Evolutionary conservation across 2,113 vertebrate genomes (phyloP).

Genomic region (Peromyscus leucopus): DNA sequence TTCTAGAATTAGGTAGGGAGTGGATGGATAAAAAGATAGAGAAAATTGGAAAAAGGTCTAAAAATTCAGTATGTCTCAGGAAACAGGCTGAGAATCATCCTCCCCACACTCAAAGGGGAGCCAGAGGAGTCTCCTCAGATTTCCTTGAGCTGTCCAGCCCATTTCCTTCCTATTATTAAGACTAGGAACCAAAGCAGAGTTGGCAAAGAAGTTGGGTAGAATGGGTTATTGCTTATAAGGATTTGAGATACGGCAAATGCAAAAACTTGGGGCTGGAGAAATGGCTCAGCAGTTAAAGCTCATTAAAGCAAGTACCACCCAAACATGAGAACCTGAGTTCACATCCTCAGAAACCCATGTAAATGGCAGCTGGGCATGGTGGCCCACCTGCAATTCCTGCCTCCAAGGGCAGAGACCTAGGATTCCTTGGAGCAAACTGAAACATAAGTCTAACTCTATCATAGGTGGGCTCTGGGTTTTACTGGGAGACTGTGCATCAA

Average conservation of each 20-base stretch:
- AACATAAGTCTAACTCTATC: not conserved
- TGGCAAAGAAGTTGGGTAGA: not conserved
- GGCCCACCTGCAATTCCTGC: not conserved
- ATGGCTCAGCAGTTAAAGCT: not conserved
- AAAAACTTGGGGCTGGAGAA: not conserved
- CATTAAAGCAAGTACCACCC: not conserved
- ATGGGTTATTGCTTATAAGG: not conserved
- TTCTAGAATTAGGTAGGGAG: not conserved
- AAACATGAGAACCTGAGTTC: too few relatives aligned
- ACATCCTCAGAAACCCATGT: not conserved
- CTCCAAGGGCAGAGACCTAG: not conserved
- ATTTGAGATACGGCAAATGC: not conserved
- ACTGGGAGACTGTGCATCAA: not conserved
- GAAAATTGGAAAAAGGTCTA: not conserved
- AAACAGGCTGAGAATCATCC: not conserved
- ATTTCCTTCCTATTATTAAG: not conserved
- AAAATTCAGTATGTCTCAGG: not conserved
- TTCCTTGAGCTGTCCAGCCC: too few relatives aligned
- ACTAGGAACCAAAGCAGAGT: not conserved
- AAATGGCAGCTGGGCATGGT: not conserved
- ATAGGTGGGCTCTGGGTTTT: not conserved
- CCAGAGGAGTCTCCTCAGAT: too few relatives aligned
- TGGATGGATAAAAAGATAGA: not conserved
- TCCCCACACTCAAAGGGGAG: not conserved
- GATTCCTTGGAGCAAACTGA: not conserved